phyloP scores from a whole-genome alignment of 2,888 invertebrate genomes.

The Isoperla grammatica region DNA sequence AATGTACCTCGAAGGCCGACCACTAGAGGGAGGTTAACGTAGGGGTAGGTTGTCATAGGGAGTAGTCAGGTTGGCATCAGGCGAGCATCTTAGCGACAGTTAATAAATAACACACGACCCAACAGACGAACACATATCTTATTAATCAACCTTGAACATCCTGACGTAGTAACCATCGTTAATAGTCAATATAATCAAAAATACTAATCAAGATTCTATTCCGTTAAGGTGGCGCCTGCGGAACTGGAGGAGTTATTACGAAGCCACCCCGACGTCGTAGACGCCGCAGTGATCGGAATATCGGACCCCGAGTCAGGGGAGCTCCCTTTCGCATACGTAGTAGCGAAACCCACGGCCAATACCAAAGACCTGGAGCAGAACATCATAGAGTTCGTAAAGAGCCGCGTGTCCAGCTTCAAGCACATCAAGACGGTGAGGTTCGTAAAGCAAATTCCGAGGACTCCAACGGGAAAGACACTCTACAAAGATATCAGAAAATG shows the following conservation, averaged over 20 bases:
- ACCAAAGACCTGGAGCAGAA: constrained; percentile 45
- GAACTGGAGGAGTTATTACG: constrained; percentile 73
- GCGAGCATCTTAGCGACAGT: too few relatives aligned
- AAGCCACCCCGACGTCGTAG: constrained; percentile 65
- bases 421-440: not conserved
- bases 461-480: constrained; percentile 63
- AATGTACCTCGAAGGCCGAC: too few relatives aligned
- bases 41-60: too few relatives aligned
- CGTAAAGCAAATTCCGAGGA: not conserved
- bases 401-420: constrained; percentile 29
- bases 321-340: constrained; percentile 68
- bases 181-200: too few relatives aligned
- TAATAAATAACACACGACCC: too few relatives aligned
- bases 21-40: too few relatives aligned
- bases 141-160: too few relatives aligned
- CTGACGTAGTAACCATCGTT: too few relatives aligned
- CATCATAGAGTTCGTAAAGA: constrained; percentile 56
- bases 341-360: constrained; percentile 43
- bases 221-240: constrained; percentile 84
- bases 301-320: constrained; percentile 64
- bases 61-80: too few relatives aligned
- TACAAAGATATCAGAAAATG: constrained; percentile 55
- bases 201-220: too few relatives aligned
- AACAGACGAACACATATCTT: too few relatives aligned
- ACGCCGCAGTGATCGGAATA: constrained; percentile 78